Percentiles rank a stretch among this genome's conserved stretches.
Evolutionary conservation across 37 sponge, comb jelly and placozoan genomes (phyloP).

Genomic region (Diacarnus erythraeanus): DNA sequence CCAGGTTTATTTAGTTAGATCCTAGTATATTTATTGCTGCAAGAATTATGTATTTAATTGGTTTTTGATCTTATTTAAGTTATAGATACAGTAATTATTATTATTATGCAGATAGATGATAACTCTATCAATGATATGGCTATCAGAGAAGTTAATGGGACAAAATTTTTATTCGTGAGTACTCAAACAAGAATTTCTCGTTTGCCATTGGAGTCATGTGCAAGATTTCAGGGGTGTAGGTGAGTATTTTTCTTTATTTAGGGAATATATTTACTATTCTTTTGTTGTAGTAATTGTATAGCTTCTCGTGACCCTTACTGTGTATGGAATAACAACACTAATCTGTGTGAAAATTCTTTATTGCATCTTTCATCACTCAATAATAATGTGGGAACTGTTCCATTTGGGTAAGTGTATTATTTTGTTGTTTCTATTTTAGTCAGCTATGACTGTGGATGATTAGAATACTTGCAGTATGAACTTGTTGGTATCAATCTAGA

Average conservation of each 20-base stretch:
- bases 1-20: not conserved
- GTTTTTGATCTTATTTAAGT: too few species aligned
- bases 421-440: not conserved
- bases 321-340: constrained; percentile 9
- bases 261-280: too few species aligned
- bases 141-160: not conserved
- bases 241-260: not conserved
- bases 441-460: not conserved
- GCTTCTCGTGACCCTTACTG: constrained; percentile 30
- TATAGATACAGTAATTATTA: too few species aligned
- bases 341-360: not conserved
- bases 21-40: not conserved
- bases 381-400: not conserved
- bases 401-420: not conserved
- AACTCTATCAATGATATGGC: not conserved
- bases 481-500: not conserved
- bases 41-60: not conserved
- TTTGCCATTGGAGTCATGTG: constrained; percentile 30
- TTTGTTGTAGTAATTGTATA: constrained; percentile 7
- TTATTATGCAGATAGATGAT: constrained; percentile 6
- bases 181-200: constrained; percentile 18
- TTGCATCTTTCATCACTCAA: not conserved
- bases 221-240: constrained; percentile 11
- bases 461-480: not conserved
- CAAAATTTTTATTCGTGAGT: constrained; percentile 6